These are phyloP conservation scores for Tineola bisselliella DNA, from an alignment of 2,888 invertebrate species.

Conservation along the genomic window DNA sequence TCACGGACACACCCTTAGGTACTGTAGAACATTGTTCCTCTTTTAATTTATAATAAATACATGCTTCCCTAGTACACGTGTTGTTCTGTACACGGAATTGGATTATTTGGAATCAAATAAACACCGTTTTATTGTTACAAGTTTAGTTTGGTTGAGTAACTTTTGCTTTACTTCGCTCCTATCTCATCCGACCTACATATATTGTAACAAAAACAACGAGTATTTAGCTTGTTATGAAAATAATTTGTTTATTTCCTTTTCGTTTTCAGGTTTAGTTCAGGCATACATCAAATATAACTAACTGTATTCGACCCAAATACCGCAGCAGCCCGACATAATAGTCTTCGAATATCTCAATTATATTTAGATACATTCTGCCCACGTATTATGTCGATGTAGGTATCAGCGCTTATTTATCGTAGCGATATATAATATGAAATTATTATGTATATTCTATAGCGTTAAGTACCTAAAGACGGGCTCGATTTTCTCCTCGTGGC, in stretches of 20 bases:
- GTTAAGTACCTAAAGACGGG: no score
- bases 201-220: not conserved
- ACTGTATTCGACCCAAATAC: conserved; percentile 20
- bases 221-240: not conserved
- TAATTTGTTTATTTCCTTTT: not conserved
- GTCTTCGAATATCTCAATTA: conserved; percentile 25
- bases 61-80: not conserved
- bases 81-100: not conserved
- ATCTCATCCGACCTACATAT: not conserved
- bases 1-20: no score
- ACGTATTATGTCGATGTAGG: conserved; percentile 8
- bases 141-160: not conserved
- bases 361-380: conserved; percentile 23
- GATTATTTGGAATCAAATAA: not conserved
- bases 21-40: no score
- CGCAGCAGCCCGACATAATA: conserved; percentile 22
- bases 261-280: not conserved
- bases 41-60: no score
- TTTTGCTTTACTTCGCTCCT: not conserved
- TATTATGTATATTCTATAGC: no score
- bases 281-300: conserved; percentile 9
- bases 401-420: no score
- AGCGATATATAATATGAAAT: no score
- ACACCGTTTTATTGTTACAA: not conserved
- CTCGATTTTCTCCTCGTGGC: no score